Percentiles rank a stretch among this genome's conserved stretches.
Evolutionary conservation across 1,140 invertebrate genomes (phyloP).

Genomic region (Muscidifurax raptorellus): DNA sequence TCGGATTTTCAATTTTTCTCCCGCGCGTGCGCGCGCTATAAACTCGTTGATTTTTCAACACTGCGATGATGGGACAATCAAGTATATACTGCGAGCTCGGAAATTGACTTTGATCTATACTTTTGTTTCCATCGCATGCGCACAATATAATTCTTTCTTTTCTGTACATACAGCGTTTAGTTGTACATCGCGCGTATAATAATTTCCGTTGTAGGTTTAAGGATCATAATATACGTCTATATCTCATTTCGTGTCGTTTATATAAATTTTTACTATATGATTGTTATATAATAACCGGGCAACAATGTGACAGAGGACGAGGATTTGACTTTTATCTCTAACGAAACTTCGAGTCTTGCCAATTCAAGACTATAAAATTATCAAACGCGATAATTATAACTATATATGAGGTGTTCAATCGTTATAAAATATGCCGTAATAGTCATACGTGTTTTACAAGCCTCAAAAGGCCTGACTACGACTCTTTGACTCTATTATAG

Average conservation of each 20-base stretch:
- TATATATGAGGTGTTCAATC: background rate
- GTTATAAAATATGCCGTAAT: background rate
- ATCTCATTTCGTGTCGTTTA: too few relatives aligned
- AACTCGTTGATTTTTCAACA: background rate
- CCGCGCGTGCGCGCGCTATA: background rate
- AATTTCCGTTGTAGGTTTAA: too few relatives aligned
- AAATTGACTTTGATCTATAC: background rate
- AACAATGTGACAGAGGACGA: background rate
- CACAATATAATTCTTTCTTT: background rate
- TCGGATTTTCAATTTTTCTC: conserved; percentile 7
- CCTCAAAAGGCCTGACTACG: background rate
- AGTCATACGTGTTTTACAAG: background rate
- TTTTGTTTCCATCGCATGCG: background rate
- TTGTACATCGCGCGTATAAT: background rate
- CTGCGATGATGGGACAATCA: background rate
- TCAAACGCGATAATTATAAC: background rate
- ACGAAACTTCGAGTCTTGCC: background rate
- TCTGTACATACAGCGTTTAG: background rate
- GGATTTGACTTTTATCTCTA: background rate
- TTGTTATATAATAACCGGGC: too few relatives aligned
- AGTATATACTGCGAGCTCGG: background rate
- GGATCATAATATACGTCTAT: too few relatives aligned
- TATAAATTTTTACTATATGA: too few relatives aligned
- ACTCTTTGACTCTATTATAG: background rate
- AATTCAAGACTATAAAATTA: background rate